Percentiles rank a stretch among this genome's conserved stretches.
Evolutionary conservation across 2,113 vertebrate genomes (phyloP).

Genomic region (Equus przewalskii): DNA sequence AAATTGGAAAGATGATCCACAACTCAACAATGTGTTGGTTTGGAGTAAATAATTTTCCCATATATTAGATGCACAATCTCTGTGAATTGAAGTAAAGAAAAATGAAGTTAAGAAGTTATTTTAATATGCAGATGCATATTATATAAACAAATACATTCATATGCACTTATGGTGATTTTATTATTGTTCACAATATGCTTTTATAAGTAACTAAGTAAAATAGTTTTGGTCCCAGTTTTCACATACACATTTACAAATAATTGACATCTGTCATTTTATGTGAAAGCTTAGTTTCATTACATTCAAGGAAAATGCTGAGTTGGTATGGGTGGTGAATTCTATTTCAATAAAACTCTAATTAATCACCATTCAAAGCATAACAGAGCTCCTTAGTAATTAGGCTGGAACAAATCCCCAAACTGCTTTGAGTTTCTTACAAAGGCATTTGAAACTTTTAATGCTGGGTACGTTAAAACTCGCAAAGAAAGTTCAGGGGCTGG

Average conservation of each 20-base stretch:
- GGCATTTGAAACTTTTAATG: background rate
- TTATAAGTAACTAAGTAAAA: slow-evolving; percentile 31
- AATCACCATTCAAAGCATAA: slow-evolving; percentile 41
- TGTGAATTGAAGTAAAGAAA: slow-evolving; percentile 62
- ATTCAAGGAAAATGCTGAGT: background rate
- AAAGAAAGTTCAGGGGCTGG: background rate
- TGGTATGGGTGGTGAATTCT: background rate
- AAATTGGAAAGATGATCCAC: slow-evolving; percentile 82
- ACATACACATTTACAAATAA: slow-evolving; percentile 4
- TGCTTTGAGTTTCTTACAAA: slow-evolving; percentile 16
- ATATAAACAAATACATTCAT: background rate
- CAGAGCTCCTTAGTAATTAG: slow-evolving; percentile 1
- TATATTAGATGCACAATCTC: slow-evolving; percentile 45
- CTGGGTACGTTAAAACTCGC: background rate
- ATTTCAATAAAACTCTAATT: background rate
- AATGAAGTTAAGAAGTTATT: slow-evolving; percentile 10
- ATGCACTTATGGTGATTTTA: background rate
- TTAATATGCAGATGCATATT: background rate
- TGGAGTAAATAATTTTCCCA: slow-evolving; percentile 60
- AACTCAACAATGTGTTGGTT: slow-evolving; percentile 33
- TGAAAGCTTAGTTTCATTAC: slow-evolving; percentile 33
- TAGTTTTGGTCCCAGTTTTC: background rate
- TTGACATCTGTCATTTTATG: slow-evolving; percentile 3
- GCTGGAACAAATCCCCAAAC: slow-evolving; percentile 23
- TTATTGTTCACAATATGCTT: background rate